Percentiles rank a stretch among this genome's conserved stretches.
These are phyloP conservation scores for Chironomus tepperi DNA, from an alignment of 1,140 invertebrate genomes.

Conservation along the genomic window DNA sequence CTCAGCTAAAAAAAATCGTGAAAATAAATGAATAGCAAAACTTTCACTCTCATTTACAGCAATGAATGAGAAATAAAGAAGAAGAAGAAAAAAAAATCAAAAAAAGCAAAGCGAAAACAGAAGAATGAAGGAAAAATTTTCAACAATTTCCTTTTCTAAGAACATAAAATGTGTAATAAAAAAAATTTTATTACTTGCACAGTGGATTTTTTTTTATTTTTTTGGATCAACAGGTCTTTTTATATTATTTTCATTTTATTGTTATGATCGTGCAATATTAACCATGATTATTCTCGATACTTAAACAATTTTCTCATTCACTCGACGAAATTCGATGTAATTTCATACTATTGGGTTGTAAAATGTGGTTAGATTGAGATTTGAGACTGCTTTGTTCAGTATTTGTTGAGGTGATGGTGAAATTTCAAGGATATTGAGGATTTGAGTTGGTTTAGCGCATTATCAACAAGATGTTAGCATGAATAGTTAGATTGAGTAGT, in stretches of 20 bases:
- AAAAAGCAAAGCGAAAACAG: background rate
- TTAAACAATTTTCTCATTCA: constrained; percentile 8
- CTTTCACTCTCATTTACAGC: constrained; percentile 11
- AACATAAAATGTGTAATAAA: background rate
- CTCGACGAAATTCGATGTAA: background rate
- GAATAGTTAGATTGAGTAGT: too few relatives aligned
- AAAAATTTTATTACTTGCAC: constrained; percentile 3
- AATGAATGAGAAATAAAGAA: background rate
- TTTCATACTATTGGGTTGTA: background rate
- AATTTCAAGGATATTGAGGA: too few relatives aligned
- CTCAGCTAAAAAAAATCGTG: too few relatives aligned
- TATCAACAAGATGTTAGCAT: too few relatives aligned
- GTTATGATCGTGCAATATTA: constrained; percentile 23
- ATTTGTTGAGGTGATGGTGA: too few relatives aligned
- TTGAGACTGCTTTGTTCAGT: too few relatives aligned
- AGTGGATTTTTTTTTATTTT: background rate
- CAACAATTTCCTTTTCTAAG: background rate
- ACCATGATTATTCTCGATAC: constrained; percentile 16
- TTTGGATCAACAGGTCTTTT: constrained; percentile 9
- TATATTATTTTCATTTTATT: constrained; percentile 19
- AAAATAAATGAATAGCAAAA: background rate
- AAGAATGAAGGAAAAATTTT: background rate
- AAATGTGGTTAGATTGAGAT: background rate
- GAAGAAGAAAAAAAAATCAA: too few relatives aligned
- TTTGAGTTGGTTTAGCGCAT: too few relatives aligned